Evolutionary conservation across 2,797 vertebrate genomes (phyloP).

Genomic region (Leuciscus waleckii): DNA sequence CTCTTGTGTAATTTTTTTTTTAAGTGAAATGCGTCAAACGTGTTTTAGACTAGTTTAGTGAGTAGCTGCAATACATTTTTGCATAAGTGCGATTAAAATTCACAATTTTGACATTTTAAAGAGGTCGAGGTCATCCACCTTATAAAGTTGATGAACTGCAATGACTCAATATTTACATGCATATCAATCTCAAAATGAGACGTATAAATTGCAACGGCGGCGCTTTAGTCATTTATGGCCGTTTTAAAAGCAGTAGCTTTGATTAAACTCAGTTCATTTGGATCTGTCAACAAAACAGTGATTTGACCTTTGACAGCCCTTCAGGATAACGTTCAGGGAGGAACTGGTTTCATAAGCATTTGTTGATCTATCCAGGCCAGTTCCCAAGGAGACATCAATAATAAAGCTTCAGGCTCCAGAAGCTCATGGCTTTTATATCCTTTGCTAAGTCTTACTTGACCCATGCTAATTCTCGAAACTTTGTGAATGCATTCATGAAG

Average conservation of each 20-base stretch:
- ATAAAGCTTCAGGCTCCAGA: not conserved
- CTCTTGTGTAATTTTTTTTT: not conserved
- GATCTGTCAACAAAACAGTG: not conserved
- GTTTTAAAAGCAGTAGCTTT: not conserved
- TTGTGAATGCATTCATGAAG: not conserved
- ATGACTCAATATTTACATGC: not conserved
- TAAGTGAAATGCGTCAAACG: not conserved
- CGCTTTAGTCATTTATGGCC: not conserved
- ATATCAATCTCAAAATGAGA: not conserved
- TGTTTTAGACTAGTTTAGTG: too few relatives aligned
- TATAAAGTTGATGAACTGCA: not conserved
- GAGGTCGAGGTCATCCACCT: not conserved
- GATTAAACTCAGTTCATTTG: not conserved
- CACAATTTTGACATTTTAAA: not conserved
- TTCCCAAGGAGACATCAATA: conserved; percentile 39
- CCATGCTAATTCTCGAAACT: not conserved
- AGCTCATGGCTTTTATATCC: not conserved
- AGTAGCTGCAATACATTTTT: not conserved
- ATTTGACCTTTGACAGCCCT: not conserved
- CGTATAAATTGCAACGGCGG: not conserved
- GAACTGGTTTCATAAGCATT: not conserved
- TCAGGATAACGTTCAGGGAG: not conserved
- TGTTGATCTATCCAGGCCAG: not conserved
- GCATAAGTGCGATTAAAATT: not conserved
- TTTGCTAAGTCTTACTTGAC: not conserved